These are phyloP conservation scores for Neosilurus mollespiculum DNA, from an alignment of 2,797 vertebrate genomes.

Conservation along the genomic window DNA sequence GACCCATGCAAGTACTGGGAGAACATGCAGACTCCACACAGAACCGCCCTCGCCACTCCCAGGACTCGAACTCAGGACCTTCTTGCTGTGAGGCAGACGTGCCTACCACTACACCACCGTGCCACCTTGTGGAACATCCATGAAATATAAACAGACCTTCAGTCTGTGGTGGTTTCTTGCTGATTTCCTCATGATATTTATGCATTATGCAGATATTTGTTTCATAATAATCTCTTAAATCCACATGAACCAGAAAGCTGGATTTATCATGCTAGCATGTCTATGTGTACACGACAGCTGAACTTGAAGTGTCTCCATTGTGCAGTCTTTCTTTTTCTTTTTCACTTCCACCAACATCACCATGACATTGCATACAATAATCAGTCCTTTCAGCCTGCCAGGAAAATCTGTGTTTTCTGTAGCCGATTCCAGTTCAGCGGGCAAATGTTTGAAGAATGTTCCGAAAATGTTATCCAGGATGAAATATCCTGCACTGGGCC, in stretches of 20 bases:
- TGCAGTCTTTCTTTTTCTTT: neutral
- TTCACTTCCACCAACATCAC: neutral
- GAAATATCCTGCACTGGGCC: constrained; percentile 8
- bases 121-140: neutral
- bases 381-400: constrained; percentile 41
- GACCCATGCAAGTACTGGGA: too few species aligned
- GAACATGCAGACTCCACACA: too few species aligned
- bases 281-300: neutral
- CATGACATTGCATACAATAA: constrained; percentile 12
- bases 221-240: too few species aligned
- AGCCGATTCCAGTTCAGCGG: constrained; percentile 13
- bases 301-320: neutral
- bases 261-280: neutral
- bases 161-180: neutral
- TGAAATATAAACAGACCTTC: neutral
- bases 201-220: too few species aligned
- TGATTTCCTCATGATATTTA: neutral
- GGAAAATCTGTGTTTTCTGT: constrained; percentile 50
- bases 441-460: constrained; percentile 5
- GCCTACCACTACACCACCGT: too few species aligned
- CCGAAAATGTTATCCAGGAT: constrained; percentile 38
- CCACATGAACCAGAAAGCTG: too few species aligned
- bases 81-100: too few species aligned
- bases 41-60: too few species aligned
- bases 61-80: too few species aligned